These are phyloP conservation scores for Heteropelma amictum DNA, from an alignment of 2,888 invertebrate genomes.

Conservation along the genomic window DNA sequence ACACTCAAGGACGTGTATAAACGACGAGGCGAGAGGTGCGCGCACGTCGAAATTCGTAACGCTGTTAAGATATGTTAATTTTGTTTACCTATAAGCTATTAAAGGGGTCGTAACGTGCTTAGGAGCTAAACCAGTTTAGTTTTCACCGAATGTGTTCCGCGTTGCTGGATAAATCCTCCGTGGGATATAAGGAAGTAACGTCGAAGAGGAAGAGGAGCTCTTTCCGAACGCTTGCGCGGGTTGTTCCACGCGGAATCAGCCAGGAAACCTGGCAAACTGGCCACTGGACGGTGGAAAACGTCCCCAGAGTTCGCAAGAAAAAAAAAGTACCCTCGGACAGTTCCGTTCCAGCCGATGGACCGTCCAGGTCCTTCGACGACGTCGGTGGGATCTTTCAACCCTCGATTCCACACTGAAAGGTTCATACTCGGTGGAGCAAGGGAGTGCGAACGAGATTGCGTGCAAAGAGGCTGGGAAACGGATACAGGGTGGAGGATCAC, in stretches of 20 bases:
- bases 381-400: background rate
- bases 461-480: constrained; percentile 25
- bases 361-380: too few relatives aligned
- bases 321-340: too few relatives aligned
- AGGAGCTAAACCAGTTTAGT: constrained; percentile 78
- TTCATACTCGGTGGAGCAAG: background rate
- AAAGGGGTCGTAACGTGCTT: constrained; percentile 77
- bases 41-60: constrained; percentile 75
- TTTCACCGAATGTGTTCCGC: constrained; percentile 68
- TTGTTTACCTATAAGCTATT: constrained; percentile 79
- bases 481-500: constrained; percentile 16
- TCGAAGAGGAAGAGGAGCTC: too few relatives aligned
- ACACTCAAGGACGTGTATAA: constrained; percentile 5
- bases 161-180: constrained; percentile 70
- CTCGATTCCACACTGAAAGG: background rate
- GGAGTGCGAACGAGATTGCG: constrained; percentile 33
- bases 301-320: too few relatives aligned
- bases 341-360: too few relatives aligned
- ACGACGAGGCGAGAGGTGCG: constrained; percentile 40
- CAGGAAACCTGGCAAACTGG: too few relatives aligned
- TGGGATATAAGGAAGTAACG: constrained; percentile 30
- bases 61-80: constrained; percentile 78
- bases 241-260: too few relatives aligned
- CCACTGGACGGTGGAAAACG: too few relatives aligned
- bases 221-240: too few relatives aligned